Evolutionary conservation across 2,113 vertebrate species (phyloP), one percentile per base, ranked within the genome.

Genomic region (Microcebus lehilahytsara): DNA sequence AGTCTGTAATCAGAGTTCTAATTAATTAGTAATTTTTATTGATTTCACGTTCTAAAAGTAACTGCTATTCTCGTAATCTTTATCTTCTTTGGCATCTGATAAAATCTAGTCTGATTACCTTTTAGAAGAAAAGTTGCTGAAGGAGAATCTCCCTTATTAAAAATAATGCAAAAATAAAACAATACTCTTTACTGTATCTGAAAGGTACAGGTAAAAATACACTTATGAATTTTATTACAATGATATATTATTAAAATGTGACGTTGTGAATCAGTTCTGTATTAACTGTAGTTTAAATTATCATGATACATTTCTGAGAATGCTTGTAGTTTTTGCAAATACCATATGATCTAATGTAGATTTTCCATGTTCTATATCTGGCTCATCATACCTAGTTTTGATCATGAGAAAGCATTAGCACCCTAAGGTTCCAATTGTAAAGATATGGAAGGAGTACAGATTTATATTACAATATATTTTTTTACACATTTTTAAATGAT

Each of bases 21-120:
- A 91, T 92, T 53, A 94, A 94, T 89, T 86, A 86, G 23, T 87
- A 71, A 83, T 81, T 81, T 86, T 94, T 92, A 86, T 94, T 92
- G 51, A 92, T 58, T 94, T 96, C 34, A 64, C 22, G 85, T 81
- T 92, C 13, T 56, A 75, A 90, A 89, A 89, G 2, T 4, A 93
- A 77, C 13, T 74, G n/a, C 49, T 87, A 60, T 71, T 92, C 17
- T 89, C 75, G 19, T 53, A 85, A 81, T 86, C 42, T 93, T 78
- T 90, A 64, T 95, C 46, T 92, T 79, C 3, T 5, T 85, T 88
- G 32, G 22, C 16, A 71, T 86, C 56, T 37, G 13, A 85, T 79
- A 80, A 88, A 93, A 96, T 62, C 30, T 51, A 84, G 17, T 1
- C 20, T 95, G 13, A 60, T 74, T 84, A 27, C 8, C 51, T 87